Percentiles rank a stretch among this genome's conserved stretches.
These are phyloP conservation scores for Drosophila ustulata DNA, from an alignment of 2,888 invertebrate species.

Conservation along the genomic window DNA sequence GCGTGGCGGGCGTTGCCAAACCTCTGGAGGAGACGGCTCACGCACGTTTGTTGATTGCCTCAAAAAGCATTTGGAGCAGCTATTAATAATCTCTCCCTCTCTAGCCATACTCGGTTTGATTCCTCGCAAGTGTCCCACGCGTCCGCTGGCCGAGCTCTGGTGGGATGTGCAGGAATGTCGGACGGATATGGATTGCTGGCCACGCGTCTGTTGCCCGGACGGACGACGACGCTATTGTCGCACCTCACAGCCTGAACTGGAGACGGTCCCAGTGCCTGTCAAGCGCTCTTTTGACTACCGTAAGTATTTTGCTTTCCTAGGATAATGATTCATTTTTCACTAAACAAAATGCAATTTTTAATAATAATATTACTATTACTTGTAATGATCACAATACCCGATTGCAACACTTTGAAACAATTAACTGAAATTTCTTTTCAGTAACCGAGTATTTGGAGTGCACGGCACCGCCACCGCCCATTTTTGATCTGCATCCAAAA, in stretches of 20 bases:
- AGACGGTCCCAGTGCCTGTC: conserved; percentile 87
- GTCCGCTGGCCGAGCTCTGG: conserved; percentile 89
- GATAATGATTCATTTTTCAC: too few species aligned
- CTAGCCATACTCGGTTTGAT: conserved; percentile 90
- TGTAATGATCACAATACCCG: not conserved
- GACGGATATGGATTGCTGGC: conserved; percentile 90
- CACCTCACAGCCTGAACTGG: conserved; percentile 89
- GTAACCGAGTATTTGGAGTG: conserved; percentile 90
- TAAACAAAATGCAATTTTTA: too few species aligned
- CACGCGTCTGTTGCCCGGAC: conserved; percentile 91
- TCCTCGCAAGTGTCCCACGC: conserved; percentile 89
- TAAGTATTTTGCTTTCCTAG: conserved; percentile 82
- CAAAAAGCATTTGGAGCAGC: not conserved
- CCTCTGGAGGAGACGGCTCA: conserved; percentile 85
- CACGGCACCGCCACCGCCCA: conserved; percentile 89
- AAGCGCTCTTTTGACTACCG: conserved; percentile 88
- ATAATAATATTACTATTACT: too few species aligned
- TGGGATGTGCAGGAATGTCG: conserved; percentile 90
- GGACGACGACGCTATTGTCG: conserved; percentile 89
- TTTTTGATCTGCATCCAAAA: conserved; percentile 90
- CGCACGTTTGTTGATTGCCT: conserved; percentile 70
- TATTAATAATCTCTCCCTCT: conserved; percentile 24
- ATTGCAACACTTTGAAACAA: not conserved
- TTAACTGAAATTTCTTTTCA: conserved; percentile 39
- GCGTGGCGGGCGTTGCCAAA: conserved; percentile 87